These are phyloP conservation scores for Sterrhoptilus dennistouni DNA, from an alignment of 2,113 vertebrate species.

Conservation along the genomic window DNA sequence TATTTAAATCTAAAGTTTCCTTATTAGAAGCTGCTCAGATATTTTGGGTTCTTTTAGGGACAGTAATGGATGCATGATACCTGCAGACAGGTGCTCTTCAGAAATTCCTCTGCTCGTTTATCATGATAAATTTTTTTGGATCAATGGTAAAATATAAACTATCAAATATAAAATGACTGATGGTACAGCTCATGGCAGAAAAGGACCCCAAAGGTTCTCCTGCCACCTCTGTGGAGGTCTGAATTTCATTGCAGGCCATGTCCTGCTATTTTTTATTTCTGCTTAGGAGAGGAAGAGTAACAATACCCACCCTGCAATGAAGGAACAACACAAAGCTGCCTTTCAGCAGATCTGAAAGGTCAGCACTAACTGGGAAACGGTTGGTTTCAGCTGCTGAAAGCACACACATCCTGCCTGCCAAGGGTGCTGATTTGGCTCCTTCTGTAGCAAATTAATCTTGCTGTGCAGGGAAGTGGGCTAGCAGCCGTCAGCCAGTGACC, in stretches of 20 bases:
- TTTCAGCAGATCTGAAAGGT: not conserved
- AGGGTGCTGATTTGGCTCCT: not conserved
- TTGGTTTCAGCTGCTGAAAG: not conserved
- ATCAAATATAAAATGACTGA: not conserved
- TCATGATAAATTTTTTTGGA: not conserved
- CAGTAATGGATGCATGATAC: not conserved
- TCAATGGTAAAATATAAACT: not conserved
- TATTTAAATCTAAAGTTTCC: not conserved
- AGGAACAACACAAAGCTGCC: not conserved
- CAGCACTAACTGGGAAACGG: not conserved
- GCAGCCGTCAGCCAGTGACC: not conserved
- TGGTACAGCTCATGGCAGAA: not conserved
- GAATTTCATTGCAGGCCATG: not conserved
- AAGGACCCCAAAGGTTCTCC: not conserved
- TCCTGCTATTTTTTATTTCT: not conserved
- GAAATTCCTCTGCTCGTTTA: not conserved
- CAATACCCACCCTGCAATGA: not conserved
- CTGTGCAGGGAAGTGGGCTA: not conserved
- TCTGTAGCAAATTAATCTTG: not conserved
- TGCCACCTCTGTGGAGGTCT: not conserved
- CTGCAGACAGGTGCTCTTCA: not conserved
- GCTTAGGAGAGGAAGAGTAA: not conserved
- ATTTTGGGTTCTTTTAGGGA: not conserved
- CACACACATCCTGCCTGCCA: not conserved
- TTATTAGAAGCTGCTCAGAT: not conserved